Evolutionary conservation across 2,113 vertebrate species (phyloP).

Genomic region (Petrocephalus microphthalmus): DNA sequence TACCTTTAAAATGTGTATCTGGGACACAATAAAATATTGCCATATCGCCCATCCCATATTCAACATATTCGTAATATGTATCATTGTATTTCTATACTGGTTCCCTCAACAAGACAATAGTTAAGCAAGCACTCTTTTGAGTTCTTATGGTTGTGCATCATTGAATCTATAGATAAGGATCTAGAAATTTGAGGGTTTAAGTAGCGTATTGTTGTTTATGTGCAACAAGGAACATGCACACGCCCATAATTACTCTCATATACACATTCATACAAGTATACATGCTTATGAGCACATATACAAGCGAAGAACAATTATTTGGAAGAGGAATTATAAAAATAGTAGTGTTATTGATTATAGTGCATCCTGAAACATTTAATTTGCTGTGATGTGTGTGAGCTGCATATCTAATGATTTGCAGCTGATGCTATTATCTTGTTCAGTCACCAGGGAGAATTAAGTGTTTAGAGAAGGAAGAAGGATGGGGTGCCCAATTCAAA

Average conservation of each 20-base stretch:
- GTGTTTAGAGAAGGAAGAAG: background rate
- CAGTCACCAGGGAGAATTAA: slow-evolving; percentile 25
- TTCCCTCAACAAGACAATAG: background rate
- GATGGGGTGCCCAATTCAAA: slow-evolving; percentile 36
- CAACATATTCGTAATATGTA: background rate
- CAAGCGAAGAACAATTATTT: slow-evolving; percentile 50
- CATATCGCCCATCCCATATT: no score
- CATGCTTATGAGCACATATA: background rate
- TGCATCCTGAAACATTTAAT: slow-evolving; percentile 63
- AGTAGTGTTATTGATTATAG: slow-evolving; percentile 63
- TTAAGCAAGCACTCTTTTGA: background rate
- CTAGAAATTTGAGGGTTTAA: background rate
- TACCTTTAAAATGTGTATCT: background rate
- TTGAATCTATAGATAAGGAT: background rate
- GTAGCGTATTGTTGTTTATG: background rate
- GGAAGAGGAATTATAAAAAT: slow-evolving; percentile 55
- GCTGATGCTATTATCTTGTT: background rate
- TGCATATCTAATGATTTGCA: slow-evolving; percentile 21
- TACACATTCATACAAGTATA: background rate
- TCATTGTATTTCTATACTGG: background rate
- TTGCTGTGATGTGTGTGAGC: slow-evolving; percentile 49
- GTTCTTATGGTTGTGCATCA: background rate
- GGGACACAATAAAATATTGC: no score
- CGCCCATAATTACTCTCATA: background rate
- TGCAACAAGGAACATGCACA: background rate